phyloP scores from a whole-genome alignment of 1,140 invertebrate species.

The Cherax quadricarinatus region DNA sequence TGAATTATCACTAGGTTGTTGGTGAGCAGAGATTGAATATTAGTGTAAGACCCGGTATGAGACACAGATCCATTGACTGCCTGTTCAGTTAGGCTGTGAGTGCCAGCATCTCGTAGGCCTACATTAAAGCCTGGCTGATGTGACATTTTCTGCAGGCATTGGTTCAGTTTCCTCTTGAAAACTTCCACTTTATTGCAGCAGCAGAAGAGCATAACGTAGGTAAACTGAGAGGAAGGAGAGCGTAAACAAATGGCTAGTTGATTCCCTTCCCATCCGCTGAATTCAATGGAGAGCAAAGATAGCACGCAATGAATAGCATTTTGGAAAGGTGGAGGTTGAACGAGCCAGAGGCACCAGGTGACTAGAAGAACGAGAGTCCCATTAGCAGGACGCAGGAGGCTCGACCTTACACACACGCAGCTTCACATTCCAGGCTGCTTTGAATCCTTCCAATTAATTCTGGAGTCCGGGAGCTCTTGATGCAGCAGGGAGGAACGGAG shows the following conservation, averaged over 20 bases:
- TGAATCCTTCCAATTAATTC: conserved; percentile 31
- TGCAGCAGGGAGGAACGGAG: conserved; percentile 30
- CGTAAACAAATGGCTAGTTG: not conserved
- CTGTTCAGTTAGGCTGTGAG: too few relatives aligned
- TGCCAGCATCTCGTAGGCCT: too few relatives aligned
- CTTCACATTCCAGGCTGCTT: conserved; percentile 2
- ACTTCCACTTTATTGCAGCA: too few relatives aligned
- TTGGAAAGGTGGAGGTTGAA: not conserved
- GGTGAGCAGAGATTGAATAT: not conserved
- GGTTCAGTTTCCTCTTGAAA: too few relatives aligned
- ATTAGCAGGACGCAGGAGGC: not conserved
- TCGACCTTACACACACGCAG: not conserved
- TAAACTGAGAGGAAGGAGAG: not conserved
- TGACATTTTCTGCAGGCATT: too few relatives aligned
- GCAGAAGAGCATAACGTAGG: not conserved
- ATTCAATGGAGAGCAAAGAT: conserved; percentile 4
- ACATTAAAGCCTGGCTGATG: too few relatives aligned
- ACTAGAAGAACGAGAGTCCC: not conserved
- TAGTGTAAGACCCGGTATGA: too few relatives aligned
- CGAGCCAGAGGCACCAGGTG: not conserved
- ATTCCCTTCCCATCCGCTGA: not conserved
- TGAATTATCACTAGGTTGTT: not conserved
- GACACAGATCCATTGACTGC: too few relatives aligned
- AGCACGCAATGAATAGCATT: conserved; percentile 16
- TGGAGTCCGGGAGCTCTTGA: conserved; percentile 28